Evolutionary conservation across 1,140 invertebrate genomes (phyloP), one percentile per base, ranked within the genome.

Genomic region (Temnothorax longispinosus): DNA sequence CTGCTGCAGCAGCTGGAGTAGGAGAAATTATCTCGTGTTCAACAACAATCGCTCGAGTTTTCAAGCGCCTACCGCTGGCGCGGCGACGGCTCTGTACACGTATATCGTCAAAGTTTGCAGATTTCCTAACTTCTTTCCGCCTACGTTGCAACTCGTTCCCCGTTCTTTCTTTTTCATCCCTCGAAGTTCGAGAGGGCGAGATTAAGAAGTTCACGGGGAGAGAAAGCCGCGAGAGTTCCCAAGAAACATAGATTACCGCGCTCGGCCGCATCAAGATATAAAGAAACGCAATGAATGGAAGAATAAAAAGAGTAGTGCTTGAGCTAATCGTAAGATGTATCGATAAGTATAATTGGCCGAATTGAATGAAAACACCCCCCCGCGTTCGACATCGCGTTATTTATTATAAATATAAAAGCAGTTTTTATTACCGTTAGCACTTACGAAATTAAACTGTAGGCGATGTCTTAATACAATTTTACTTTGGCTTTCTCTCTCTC

Each of bases 401-500:
- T 62, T 84, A 75, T 82, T 7, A 27, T 27, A 27, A 27, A 27
- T 27, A 27, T 27, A 27, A 27, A 27, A 41, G 44, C 38, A n/a
- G 6, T n/a, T 84, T 84, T 84, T 84, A 74, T 60, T 84, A 60
- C 69, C 27, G 15, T 8, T 10, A 47, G 69, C 69, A 84, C 80
- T 84, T 84, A 75, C 41, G n/a, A 74, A 71, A 84, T 75, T 84
- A 75, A 47, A 82, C 41, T 41, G 4, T 52, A 18, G 58, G 38
- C 65, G 8, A 58, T 74, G 38, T 47, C 32, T 84, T 54, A 60
- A 74, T 27, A n/a, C 8, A 74, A 75, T 47, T 32, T 27, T 47
- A 18, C 18, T 58, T 27, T 27, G 1, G 27, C 35, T 60, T 1
- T 21, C 11, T 69, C 64, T 18, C 4, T 71, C 38, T 41, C 4